Evolutionary conservation across 2,888 invertebrate genomes (phyloP), one percentile per base, ranked within the genome.

Genomic region (Apodemia duryi): DNA sequence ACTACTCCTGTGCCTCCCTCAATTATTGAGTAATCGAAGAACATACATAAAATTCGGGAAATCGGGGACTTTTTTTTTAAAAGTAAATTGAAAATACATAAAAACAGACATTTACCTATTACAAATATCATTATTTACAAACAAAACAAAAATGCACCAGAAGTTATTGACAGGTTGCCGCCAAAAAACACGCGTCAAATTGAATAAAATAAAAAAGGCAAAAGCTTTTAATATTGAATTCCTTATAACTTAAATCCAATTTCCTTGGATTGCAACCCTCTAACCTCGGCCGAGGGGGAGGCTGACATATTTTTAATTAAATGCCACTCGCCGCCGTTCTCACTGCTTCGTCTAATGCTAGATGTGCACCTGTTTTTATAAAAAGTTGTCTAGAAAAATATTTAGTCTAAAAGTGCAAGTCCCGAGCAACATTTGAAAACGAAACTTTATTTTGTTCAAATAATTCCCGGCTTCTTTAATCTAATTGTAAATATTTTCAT

Each of bases 281-380:
- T 57, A 57, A 57, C 54, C 54, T 57, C 28, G 54, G 13, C 54
- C 54, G 54, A 57, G 54, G 54, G 57, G 32, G 46, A 54, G 10
- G 32, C 64, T 85, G 88, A 87, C 88, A 84, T 82, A 84, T 86
- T 87, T 88, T 86, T 86, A 86, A 87, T 87, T 87, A 88, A 86
- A 86, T 74, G 82, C 84, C 83, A 84, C 83, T 85, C 83, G 77
- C 71, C 60, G 67, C 69, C 71, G 70, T 70, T 28, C 54, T 54
- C 54, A 54, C 54, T 29, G 54, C 54, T 29, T 29, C 43, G 43
- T 43, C 54, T 54, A 54, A 54, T 54, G 54, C 54, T 54, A 54
- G 28, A 54, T 54, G 54, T 54, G 54, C 54, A 54, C 54, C 54
- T 54, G 54, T 29, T 54, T 54, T 54, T 54, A 54, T 54, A 29